Percentiles rank a stretch among this genome's conserved stretches.
Evolutionary conservation across 2,797 vertebrate species (phyloP).

Genomic region (Danio jaintianensis): DNA sequence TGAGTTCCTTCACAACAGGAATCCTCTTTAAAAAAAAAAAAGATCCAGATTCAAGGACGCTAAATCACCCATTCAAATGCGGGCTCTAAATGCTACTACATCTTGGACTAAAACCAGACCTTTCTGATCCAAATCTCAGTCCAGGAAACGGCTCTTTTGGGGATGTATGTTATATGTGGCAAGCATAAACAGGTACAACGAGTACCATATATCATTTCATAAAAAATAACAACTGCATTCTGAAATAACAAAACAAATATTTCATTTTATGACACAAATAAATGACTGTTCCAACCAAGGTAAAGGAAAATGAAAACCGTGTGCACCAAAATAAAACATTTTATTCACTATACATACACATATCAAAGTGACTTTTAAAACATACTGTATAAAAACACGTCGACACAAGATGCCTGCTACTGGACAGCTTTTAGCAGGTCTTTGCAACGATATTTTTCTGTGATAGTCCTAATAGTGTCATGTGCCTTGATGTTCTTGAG

Average conservation of each 20-base stretch:
- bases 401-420: not conserved
- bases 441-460: slow-evolving; percentile 81
- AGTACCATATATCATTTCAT: not conserved
- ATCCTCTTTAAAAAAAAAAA: not conserved
- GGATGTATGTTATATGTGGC: not conserved
- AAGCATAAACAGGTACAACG: not conserved
- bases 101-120: not conserved
- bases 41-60: not conserved
- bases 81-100: not conserved
- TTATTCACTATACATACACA: slow-evolving; percentile 29
- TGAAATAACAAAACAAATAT: not conserved
- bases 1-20: not conserved
- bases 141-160: not conserved
- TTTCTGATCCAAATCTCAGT: not conserved
- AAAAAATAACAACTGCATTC: not conserved
- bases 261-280: not conserved
- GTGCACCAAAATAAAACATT: slow-evolving; percentile 7
- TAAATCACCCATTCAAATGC: slow-evolving; percentile 7
- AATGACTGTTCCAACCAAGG: slow-evolving; percentile 1
- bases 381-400: too few species aligned
- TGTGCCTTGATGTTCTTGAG: slow-evolving; percentile 84
- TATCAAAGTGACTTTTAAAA: slow-evolving; percentile 16
- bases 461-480: slow-evolving; percentile 77
- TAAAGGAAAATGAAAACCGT: slow-evolving; percentile 24
- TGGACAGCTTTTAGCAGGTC: slow-evolving; percentile 74